A percentile compares a stretch with the other conserved stretches of the same genome.
These are phyloP conservation scores for Subanguina moxae DNA, from an alignment of 1,140 invertebrate species.

Conservation along the genomic window DNA sequence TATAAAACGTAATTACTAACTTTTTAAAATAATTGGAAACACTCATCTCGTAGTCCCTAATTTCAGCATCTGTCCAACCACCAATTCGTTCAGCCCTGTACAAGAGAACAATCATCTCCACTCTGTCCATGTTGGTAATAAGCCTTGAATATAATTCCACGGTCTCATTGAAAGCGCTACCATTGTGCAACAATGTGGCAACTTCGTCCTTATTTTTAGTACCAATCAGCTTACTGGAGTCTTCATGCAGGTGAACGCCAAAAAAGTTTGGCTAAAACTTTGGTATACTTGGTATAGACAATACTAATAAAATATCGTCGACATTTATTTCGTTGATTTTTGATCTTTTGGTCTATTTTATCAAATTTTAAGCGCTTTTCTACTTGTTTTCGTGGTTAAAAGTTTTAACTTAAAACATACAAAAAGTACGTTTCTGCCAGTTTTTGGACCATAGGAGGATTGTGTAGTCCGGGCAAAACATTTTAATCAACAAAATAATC, in stretches of 20 bases:
- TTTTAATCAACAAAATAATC: no score
- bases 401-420: no score
- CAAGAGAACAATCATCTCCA: slow-evolving; percentile 36
- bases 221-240: not conserved
- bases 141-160: not conserved
- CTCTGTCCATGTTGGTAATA: slow-evolving; percentile 28
- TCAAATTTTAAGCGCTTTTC: no score
- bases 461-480: no score
- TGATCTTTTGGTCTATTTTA: no score
- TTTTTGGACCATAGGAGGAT: no score
- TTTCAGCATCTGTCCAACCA: slow-evolving; percentile 32
- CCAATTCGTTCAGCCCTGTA: slow-evolving; percentile 40
- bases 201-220: no score
- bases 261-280: slow-evolving; percentile 50
- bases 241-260: slow-evolving; percentile 41
- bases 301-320: no score
- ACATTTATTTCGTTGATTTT: no score
- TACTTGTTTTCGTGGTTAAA: no score
- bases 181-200: not conserved
- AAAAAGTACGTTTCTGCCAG: no score
- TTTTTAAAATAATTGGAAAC: slow-evolving; percentile 40
- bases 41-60: slow-evolving; percentile 41
- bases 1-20: slow-evolving; percentile 15
- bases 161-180: not conserved
- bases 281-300: not conserved